Base-by-base conservation (phyloP, 2,113 vertebrate genomes). In the Oreochromis niloticus region DNA sequence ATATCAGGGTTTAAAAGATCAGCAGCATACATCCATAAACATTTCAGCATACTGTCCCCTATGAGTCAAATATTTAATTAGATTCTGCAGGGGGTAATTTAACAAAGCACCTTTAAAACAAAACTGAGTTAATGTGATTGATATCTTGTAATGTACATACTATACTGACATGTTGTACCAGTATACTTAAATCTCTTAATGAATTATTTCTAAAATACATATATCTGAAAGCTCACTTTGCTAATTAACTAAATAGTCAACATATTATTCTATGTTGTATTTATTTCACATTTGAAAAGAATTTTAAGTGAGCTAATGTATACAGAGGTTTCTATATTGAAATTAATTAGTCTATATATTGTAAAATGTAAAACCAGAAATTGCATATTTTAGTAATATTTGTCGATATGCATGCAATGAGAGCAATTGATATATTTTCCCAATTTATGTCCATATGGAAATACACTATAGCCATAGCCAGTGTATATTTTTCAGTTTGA, bases 351-450 rank as follows among this genome's bases (percentile, higher is more conserved):
- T 92, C 79, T 78, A 52, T 82, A 92, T 93, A 91, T 92, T 94
- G 87, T 93, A 92, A 91, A 86, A 93, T 61, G 6, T 52, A 78
- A 78, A 78, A 52, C 4, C 17, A 52, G 46, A 93, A 94, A 94
- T 85, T 66, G 83, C 87, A 93, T 94, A 94, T 95, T 94, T 95
- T 93, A 90, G 91, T 91, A 91, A 90, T 93, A 94, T 93, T 94
- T 92, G 91, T 91, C 82, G 87, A 89, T 91, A 19, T 93, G 95
- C 93, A 95, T 95, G 92, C 80, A 68, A 56, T 63, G 87, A 80
- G 57, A 91, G 63, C 89, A 90, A 92, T 91, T 73, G 46, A 92
- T 82, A 88, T 52, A 52, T 78, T 78, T 78, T 78, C 73, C 27
- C 73, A 78, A 52, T 52, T 50, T 34, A 32, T 32, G 6, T 78